Percentiles rank a stretch among this genome's conserved stretches.
Evolutionary conservation across 2,888 invertebrate genomes (phyloP).

Genomic region (Drosophila sordidula): DNA sequence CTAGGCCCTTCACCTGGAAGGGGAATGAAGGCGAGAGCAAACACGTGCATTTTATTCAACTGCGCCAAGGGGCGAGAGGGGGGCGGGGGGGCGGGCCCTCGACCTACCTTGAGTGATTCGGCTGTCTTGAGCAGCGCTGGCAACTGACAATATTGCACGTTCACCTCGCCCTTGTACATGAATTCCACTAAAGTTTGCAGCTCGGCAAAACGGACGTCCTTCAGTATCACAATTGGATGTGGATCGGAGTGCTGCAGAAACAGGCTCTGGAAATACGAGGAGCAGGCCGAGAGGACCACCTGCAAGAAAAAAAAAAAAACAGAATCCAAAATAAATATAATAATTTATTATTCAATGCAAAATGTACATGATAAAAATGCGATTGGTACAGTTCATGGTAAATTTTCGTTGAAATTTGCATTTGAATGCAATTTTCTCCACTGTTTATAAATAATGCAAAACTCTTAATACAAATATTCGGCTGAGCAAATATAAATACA

Average conservation of each 20-base stretch:
- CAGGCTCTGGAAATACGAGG: constrained; percentile 96
- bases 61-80: not conserved
- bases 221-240: constrained; percentile 96
- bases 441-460: too few species aligned
- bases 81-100: too few species aligned
- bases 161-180: constrained; percentile 98
- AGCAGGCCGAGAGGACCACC: constrained; percentile 97
- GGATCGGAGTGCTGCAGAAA: constrained; percentile 96
- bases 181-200: constrained; percentile 96
- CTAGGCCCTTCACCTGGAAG: constrained; percentile 92
- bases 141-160: constrained; percentile 96
- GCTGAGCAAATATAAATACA: too few species aligned
- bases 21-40: too few species aligned
- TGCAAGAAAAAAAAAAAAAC: constrained; percentile 85
- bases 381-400: not conserved
- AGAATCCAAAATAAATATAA: not conserved
- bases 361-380: too few species aligned
- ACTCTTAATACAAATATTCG: too few species aligned
- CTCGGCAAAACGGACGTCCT: constrained; percentile 96
- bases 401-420: not conserved
- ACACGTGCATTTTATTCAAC: too few species aligned
- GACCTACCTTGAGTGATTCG: constrained; percentile 92
- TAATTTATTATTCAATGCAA: too few species aligned
- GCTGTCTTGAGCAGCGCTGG: constrained; percentile 96
- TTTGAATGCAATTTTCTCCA: too few species aligned